Conservation (phyloP, 2,888 invertebrate genomes). For the Drosophila melanocephala region DNA sequence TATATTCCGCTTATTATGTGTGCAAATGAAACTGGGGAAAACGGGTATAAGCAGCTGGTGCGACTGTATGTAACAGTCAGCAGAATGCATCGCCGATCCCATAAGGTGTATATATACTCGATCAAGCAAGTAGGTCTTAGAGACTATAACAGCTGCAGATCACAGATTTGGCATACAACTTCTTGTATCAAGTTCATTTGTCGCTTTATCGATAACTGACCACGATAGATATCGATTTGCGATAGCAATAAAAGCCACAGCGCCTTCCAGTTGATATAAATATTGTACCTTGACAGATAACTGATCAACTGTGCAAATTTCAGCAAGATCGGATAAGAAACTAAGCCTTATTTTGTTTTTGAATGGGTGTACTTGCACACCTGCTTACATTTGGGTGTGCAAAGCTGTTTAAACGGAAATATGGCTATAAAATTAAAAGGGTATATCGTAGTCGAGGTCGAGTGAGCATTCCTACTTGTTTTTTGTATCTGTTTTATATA, state of each 20-base stretch:
- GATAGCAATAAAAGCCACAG: not conserved
- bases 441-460: not conserved
- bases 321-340: not conserved
- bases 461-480: not conserved
- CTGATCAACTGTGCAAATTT: not conserved
- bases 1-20: conserved; percentile 36
- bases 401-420: not conserved
- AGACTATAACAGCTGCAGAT: not conserved
- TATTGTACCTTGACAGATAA: not conserved
- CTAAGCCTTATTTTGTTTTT: not conserved
- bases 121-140: not conserved
- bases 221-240: not conserved
- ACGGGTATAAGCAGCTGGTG: not conserved
- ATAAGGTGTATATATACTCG: not conserved
- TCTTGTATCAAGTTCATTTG: not conserved
- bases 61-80: not conserved
- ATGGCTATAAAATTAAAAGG: not conserved
- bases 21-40: not conserved
- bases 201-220: not conserved
- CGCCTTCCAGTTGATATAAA: not conserved
- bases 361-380: not conserved
- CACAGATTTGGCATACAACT: not conserved
- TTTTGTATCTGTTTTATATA: conserved; percentile 37
- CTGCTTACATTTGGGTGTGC: not conserved
- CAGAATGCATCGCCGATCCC: not conserved